These are phyloP conservation scores for Brachionus manjavacas DNA, from an alignment of 1,140 invertebrate species.

Conservation along the genomic window DNA sequence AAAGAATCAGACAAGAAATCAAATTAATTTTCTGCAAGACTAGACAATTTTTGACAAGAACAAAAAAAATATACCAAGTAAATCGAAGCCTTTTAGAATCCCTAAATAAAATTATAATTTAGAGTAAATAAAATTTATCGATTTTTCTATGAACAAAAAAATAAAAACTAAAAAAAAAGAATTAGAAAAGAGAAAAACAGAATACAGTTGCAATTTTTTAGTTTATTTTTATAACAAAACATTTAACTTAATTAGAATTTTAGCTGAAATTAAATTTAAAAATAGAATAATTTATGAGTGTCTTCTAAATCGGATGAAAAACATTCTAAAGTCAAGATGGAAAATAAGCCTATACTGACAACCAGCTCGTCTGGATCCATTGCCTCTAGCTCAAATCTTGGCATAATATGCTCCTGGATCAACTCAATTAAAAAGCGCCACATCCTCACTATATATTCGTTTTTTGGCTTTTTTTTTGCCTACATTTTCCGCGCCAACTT, in stretches of 20 bases:
- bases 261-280: neutral
- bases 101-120: neutral
- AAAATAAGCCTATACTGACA: constrained; percentile 32
- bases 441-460: neutral
- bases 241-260: constrained; percentile 2
- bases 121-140: neutral
- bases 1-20: too few relatives aligned
- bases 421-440: constrained; percentile 22
- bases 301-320: neutral
- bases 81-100: neutral
- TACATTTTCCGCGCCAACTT: constrained; percentile 25
- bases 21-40: neutral
- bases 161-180: neutral
- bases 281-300: neutral
- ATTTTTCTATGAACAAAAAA: neutral
- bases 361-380: neutral
- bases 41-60: neutral
- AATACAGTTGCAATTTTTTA: neutral
- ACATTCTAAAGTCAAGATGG: neutral
- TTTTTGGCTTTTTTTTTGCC: constrained; percentile 42
- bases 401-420: neutral
- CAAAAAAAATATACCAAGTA: too few relatives aligned
- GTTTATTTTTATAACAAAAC: neutral
- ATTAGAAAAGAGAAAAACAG: too few relatives aligned
- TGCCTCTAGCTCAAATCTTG: neutral